Evolutionary conservation across 2,888 invertebrate species (phyloP), one percentile per base, ranked within the genome.

Genomic region (Agonopterix heracliana): DNA sequence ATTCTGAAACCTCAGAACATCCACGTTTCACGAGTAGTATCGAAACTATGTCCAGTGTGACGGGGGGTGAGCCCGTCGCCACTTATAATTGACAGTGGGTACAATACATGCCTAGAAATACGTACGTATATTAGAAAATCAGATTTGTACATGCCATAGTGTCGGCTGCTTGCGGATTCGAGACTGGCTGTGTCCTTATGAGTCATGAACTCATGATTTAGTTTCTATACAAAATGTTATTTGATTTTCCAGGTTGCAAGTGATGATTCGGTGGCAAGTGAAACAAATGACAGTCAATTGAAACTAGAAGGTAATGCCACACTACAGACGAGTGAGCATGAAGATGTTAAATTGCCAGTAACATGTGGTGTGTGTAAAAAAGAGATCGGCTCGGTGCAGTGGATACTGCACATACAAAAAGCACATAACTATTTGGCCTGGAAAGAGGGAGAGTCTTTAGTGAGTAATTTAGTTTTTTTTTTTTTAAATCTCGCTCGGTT

Each of bases 341-440:
- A 9, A 38, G 38, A 38, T 9, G 5, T 26, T 42, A 9, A 9
- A 17, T 9, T 44, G n/a, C 34, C 36, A 17, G 49, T 61, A 3
- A 59, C 55, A 46, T 75, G 77, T 50, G 76, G 63, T 1, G 69
- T 74, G 34, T 78, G 78, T 50, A 42, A 50, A 3, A 48, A 57
- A 36, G 51, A 59, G 9, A 49, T 76, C 7, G 34, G 51, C 8
- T 48, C 46, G 0, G 40, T 51, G 2, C 42, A 54, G 2, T 79
- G 80, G 81, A 54, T 67, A 5, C 55, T 64, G 10, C 81, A 81
- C 47, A 71, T 74, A 34, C 55, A 56, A 13, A 56, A 46, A 4
- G 53, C 66, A 52, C 81, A 81, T 46, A 63, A 70, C 26, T 81
- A 81, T 55, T 45, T 80, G 35, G 81, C 80, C 0, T 80, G 79